phyloP scores from a whole-genome alignment of 53 echinoderm and acorn worm genomes.

The Apostichopus leukothele region DNA sequence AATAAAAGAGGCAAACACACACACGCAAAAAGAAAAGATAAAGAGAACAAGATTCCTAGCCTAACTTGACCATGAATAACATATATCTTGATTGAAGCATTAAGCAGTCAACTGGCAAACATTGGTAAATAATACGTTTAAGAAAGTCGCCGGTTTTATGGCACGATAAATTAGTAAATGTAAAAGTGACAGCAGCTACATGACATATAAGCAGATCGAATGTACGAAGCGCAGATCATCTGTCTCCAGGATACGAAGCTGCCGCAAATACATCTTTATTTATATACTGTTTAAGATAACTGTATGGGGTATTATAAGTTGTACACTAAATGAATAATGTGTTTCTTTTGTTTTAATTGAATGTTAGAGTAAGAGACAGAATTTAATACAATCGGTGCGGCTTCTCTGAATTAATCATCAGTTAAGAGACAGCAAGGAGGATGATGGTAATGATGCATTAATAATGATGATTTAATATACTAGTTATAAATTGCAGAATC shows the following conservation, averaged over 20 bases:
- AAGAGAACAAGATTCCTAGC: background rate
- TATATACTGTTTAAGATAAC: too few relatives aligned
- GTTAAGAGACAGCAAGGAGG: too few relatives aligned
- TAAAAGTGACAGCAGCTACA: background rate
- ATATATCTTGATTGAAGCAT: background rate
- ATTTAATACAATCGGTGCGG: too few relatives aligned
- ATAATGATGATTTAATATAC: too few relatives aligned
- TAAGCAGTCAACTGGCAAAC: background rate
- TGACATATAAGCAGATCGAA: background rate
- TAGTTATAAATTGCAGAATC: too few relatives aligned
- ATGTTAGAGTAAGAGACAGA: too few relatives aligned
- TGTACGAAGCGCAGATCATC: background rate
- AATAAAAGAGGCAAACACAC: too few relatives aligned
- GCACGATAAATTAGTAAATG: background rate
- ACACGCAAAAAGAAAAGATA: background rate
- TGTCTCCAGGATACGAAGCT: background rate
- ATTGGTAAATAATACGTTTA: background rate
- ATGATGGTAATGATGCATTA: too few relatives aligned
- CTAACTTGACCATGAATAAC: background rate
- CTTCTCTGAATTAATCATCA: too few relatives aligned
- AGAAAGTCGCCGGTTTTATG: background rate
- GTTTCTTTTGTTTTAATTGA: too few relatives aligned
- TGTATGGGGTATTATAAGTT: too few relatives aligned
- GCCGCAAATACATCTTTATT: background rate
- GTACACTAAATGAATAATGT: too few relatives aligned